A percentile compares a stretch with the other conserved stretches of the same genome.
These are phyloP conservation scores for Umimayanthus kanabou DNA, from an alignment of 92 coral and sea anemone species.

Conservation along the genomic window DNA sequence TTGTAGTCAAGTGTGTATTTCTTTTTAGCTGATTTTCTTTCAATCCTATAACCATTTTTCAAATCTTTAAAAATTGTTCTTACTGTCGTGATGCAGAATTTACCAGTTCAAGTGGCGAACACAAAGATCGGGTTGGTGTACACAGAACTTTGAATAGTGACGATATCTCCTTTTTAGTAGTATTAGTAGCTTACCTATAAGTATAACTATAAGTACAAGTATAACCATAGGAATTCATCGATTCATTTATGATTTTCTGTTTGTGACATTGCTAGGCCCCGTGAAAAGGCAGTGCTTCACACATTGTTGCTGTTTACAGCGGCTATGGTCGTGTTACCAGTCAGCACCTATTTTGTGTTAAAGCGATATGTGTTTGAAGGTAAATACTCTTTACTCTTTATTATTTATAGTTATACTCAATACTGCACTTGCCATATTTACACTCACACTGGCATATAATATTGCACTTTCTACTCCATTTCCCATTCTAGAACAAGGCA, in stretches of 20 bases:
- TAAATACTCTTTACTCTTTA: slow-evolving; percentile 22
- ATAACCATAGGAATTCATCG: too few relatives aligned
- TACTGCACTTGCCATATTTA: neutral
- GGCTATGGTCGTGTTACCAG: slow-evolving; percentile 83
- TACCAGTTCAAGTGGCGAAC: neutral
- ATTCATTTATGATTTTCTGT: neutral
- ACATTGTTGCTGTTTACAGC: slow-evolving; percentile 76
- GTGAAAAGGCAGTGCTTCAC: slow-evolving; percentile 75
- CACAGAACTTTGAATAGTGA: too few relatives aligned
- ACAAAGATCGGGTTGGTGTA: neutral
- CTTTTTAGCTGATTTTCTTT: too few relatives aligned
- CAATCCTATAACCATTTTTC: too few relatives aligned
- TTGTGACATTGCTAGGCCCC: slow-evolving; percentile 62
- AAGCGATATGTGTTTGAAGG: slow-evolving; percentile 81
- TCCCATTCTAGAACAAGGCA: too few relatives aligned
- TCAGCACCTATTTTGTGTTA: slow-evolving; percentile 75
- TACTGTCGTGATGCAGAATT: neutral
- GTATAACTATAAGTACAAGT: too few relatives aligned
- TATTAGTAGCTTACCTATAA: too few relatives aligned
- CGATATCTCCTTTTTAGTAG: too few relatives aligned
- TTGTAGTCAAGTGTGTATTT: neutral
- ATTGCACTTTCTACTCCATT: too few relatives aligned
- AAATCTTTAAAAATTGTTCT: too few relatives aligned
- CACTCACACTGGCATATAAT: too few relatives aligned
- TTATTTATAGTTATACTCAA: too few relatives aligned